Conservation (phyloP, 2,113 vertebrate genomes). For the Oryzias javanicus region DNA sequence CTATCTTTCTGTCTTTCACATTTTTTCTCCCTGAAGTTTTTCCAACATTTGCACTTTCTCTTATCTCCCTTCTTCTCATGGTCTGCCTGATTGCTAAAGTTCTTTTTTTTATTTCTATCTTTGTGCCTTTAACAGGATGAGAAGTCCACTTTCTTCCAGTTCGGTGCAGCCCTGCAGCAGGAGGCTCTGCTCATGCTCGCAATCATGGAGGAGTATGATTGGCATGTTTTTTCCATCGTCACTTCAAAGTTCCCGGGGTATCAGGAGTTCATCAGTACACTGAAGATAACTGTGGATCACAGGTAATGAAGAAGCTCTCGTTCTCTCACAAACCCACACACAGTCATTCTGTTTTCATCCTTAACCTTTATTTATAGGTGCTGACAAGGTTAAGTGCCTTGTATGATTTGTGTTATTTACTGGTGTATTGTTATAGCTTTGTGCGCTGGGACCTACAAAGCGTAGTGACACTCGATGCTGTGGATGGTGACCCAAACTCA, state of each 20-base stretch:
- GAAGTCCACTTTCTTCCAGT: constrained; percentile 97
- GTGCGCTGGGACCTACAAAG: constrained; percentile 98
- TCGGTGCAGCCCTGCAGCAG: constrained; percentile 96
- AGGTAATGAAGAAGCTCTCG: constrained; percentile 43
- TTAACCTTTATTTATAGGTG: constrained; percentile 19
- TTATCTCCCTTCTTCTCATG: constrained; percentile 28
- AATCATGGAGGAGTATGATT: constrained; percentile 99
- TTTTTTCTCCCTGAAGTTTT: constrained; percentile 18
- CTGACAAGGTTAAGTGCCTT: constrained; percentile 30
- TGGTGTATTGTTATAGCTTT: constrained; percentile 81
- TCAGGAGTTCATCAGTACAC: constrained; percentile 90
- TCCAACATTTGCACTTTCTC: constrained; percentile 21
- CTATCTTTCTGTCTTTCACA: constrained; percentile 12
- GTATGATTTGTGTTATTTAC: constrained; percentile 33
- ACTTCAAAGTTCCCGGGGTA: constrained; percentile 97
- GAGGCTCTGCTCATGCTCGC: constrained; percentile 93
- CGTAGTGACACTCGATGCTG: constrained; percentile 86
- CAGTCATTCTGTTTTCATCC: constrained; percentile 10
- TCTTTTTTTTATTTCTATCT: constrained; percentile 8
- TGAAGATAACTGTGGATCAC: constrained; percentile 88
- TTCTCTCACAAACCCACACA: constrained; percentile 6
- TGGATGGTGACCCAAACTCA: constrained; percentile 90
- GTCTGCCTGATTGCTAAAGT: constrained; percentile 37
- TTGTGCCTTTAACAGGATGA: constrained; percentile 80
- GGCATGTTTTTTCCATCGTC: constrained; percentile 96